Evolutionary conservation across 2,797 vertebrate species (phyloP).

Genomic region (Fringilla coelebs): DNA sequence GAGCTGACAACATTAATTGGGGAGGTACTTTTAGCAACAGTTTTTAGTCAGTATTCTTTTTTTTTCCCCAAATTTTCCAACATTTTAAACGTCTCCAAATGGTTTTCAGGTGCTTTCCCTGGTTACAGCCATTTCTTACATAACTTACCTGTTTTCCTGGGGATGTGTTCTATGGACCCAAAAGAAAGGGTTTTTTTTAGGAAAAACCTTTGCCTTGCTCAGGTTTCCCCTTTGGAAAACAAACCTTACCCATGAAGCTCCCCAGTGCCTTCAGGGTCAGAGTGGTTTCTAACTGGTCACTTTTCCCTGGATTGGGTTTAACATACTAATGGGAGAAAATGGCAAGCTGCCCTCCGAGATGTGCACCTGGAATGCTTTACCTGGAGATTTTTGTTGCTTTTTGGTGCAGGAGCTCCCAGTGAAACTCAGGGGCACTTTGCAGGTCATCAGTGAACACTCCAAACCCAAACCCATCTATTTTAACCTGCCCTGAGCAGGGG

Average conservation of each 20-base stretch:
- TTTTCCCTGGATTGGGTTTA: background rate
- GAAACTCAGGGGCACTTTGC: background rate
- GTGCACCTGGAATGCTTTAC: background rate
- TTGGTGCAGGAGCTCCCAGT: background rate
- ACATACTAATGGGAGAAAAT: background rate
- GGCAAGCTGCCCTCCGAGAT: background rate
- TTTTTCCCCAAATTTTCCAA: accelerated
- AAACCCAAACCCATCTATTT: background rate
- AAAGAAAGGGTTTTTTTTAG: background rate
- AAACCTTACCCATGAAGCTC: background rate
- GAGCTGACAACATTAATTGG: background rate
- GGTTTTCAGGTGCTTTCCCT: background rate
- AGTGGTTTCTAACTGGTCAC: background rate
- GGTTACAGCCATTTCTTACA: background rate
- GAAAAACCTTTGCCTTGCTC: background rate
- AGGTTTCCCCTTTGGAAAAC: background rate
- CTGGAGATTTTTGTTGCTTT: background rate
- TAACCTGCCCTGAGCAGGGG: background rate
- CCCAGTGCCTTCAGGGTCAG: background rate
- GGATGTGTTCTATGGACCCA: background rate
- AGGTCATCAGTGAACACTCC: background rate
- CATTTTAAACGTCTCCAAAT: background rate
- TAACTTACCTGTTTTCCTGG: background rate
- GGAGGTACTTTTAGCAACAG: background rate
- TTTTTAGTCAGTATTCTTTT: background rate